Evolutionary conservation across 2,888 invertebrate genomes (phyloP), one percentile per base, ranked within the genome.

Genomic region (Pyrrhia umbra): DNA sequence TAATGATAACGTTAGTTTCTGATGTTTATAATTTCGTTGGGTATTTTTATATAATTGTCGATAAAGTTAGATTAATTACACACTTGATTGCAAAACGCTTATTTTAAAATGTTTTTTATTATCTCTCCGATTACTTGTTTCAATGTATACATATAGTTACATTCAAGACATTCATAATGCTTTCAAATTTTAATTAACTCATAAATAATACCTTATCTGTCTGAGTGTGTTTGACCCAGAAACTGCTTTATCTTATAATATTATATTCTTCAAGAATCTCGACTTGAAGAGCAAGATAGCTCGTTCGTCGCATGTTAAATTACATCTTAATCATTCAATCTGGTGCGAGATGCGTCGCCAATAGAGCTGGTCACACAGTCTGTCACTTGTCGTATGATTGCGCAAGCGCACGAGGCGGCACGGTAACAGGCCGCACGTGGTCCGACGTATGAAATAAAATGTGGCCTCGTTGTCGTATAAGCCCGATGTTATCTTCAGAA

Each of bases 271-370:
- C 9, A 16, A 49, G n/a, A 43, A 62, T 59, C n/a, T 54, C 18
- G 30, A 50, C 45, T 60, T 49, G 42, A 45, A 70, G 45, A 43
- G 63, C 51, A 46, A 50, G 57, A 34, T 25, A 40, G 34, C 47
- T 56, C 40, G 43, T 20, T 50, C 39, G 51, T 59, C 40, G 64
- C 37, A 56, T 68, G 51, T 64, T 68, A 63, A 78, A 74, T 68
- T 65, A 65, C 58, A 23, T 65, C 70, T 68, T 73, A 68, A 73
- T 79, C 76, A 76, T 78, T 76, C 74, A 76, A 78, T 78, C 62
- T 70, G 62, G 68, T 60, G 57, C 65, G 75, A 66, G 65, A 65
- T 68, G 58, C 68, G 47, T 55, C 63, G 59, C 54, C 74, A 67
- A 75, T 75, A 65, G 42, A 56, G 56, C 30, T 67, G 50, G 67